Base-by-base conservation (phyloP, 2,113 vertebrate genomes). In the Calyptomena viridis region DNA sequence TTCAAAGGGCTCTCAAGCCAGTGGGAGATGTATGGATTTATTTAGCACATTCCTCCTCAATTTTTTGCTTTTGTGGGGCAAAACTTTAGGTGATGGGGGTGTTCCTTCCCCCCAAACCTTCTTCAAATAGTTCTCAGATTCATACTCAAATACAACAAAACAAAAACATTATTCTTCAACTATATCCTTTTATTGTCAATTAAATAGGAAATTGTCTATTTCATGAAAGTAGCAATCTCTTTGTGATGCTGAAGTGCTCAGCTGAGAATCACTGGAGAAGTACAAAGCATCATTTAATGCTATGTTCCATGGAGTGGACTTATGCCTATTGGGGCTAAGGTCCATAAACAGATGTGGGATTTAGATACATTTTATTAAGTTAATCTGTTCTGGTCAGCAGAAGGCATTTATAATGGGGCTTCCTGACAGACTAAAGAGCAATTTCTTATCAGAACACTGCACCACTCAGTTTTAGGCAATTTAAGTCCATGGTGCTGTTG, bases 331-430 rank as follows among this genome's bases (percentile, higher is more conserved):
- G 67, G 78, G 67, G 62, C 25, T 39, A n/a, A 63, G 49, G 77
- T 62, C 62, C 12, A 23, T 78, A 82, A 94, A 69, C 0, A 2
- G 59, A 69, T 85, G 71, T 77, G 42, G 78, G 87, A 84, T 94
- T 94, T 91, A 94, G 40, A 79, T 91, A 68, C 8, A 14, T 82
- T 91, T 92, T 78, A 52, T 56, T 87, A 37, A 87, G 52, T 91
- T 93, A 91, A 94, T 93, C 87, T 84, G 33, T 46, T 28, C 87
- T 82, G 80, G 84, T 91, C 87, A 87, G 91, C 69, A 79, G 84
- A 82, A 94, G 82, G n/a, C 19, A 19, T 76, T 94, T 84, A 37
- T 60, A 53, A 49, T 62, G 47, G 23, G 62, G 21, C 59, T 92
- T 92, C 52, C 53, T 95, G 69, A 39, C 40, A 64, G 56, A 49